These are phyloP conservation scores for Pseudeuparius sepicola DNA, from an alignment of 2,888 invertebrate species.

Conservation along the genomic window DNA sequence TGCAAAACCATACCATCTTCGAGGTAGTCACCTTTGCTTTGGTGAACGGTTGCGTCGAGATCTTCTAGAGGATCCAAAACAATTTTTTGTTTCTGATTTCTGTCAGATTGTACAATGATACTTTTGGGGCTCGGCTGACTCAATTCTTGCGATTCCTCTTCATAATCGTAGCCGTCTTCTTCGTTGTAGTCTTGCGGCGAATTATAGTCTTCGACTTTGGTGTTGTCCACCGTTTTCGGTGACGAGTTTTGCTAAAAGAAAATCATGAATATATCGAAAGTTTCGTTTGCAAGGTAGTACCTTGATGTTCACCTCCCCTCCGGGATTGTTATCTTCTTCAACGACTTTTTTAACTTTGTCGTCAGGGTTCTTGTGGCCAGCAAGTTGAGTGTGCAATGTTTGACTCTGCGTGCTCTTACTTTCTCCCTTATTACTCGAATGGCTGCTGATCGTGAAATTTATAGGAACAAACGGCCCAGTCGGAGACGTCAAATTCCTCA, in stretches of 20 bases:
- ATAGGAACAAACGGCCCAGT: conserved; percentile 26
- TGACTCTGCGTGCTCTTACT: no score
- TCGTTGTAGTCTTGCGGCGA: conserved; percentile 35
- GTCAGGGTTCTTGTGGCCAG: conserved; percentile 10
- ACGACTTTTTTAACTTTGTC: conserved; percentile 1
- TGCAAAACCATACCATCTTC: conserved; percentile 48
- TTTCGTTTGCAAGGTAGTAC: no score
- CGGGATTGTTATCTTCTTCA: conserved; percentile 12
- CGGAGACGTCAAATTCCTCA: conserved; percentile 21
- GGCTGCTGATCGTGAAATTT: conserved; percentile 20
- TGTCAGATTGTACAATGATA: conserved; percentile 20
- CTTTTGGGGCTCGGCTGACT: no score
- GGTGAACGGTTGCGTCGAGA: conserved; percentile 50
- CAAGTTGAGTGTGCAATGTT: no score
- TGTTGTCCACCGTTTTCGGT: conserved; percentile 6
- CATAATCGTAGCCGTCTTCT: conserved; percentile 48
- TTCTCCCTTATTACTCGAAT: no score
- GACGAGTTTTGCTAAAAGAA: no score
- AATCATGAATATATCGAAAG: no score
- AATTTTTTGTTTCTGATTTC: conserved; percentile 52
- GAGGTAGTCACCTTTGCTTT: conserved; percentile 44
- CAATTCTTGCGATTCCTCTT: no score
- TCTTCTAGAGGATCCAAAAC: conserved; percentile 48
- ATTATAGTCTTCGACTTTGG: conserved; percentile 2
- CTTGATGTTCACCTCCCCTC: no score